phyloP scores from a whole-genome alignment of 2,888 invertebrate species.

The Panopea generosa region DNA sequence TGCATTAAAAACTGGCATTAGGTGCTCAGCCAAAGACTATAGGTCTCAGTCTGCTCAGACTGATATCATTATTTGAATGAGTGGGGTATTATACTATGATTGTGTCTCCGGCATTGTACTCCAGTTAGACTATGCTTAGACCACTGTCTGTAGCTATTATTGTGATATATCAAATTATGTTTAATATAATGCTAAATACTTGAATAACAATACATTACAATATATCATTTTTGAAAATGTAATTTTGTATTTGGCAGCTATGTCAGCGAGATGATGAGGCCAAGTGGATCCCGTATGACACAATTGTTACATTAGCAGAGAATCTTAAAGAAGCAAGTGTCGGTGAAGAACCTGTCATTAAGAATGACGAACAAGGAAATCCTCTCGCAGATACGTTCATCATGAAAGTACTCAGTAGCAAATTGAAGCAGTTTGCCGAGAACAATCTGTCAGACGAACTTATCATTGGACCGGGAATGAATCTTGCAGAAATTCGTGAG shows the following conservation, averaged over 20 bases:
- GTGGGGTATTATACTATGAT: too few relatives aligned
- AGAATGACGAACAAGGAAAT: constrained; percentile 40
- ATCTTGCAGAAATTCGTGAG: constrained; percentile 56
- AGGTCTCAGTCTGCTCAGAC: too few relatives aligned
- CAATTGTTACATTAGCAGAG: constrained; percentile 55
- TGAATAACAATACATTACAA: too few relatives aligned
- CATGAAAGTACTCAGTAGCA: constrained; percentile 38
- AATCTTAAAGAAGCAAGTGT: constrained; percentile 43
- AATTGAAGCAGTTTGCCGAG: constrained; percentile 57
- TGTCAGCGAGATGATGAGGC: constrained; percentile 62
- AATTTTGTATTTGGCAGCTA: constrained; percentile 24
- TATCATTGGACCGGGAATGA: constrained; percentile 70
- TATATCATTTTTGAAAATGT: too few relatives aligned
- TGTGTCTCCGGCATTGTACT: too few relatives aligned
- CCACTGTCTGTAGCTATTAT: too few relatives aligned
- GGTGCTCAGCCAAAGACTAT: too few relatives aligned
- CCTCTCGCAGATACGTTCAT: constrained; percentile 35
- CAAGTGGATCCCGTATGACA: constrained; percentile 68
- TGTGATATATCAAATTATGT: too few relatives aligned
- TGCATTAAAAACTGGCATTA: too few relatives aligned
- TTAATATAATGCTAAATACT: too few relatives aligned
- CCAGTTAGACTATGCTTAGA: too few relatives aligned
- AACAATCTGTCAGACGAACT: constrained; percentile 65
- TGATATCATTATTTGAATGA: too few relatives aligned
- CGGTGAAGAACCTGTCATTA: constrained; percentile 19